A percentile compares a stretch with the other conserved stretches of the same genome.
Evolutionary conservation across 2,113 vertebrate genomes (phyloP).

Genomic region (Cheilinus undulatus): DNA sequence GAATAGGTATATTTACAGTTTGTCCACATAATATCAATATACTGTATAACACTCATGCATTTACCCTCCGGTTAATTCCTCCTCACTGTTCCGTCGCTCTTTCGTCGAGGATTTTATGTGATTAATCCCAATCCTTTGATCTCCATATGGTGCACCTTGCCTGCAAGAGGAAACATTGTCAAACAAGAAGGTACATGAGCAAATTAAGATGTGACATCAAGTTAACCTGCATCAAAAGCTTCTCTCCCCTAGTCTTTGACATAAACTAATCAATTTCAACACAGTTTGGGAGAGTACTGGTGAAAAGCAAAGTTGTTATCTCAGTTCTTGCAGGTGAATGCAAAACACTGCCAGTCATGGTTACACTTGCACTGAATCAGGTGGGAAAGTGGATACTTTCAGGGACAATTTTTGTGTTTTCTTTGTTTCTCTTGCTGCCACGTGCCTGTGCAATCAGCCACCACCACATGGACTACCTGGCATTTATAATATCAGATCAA

Average conservation of each 20-base stretch:
- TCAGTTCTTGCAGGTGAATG: background rate
- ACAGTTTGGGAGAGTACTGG: background rate
- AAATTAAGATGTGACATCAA: conserved; percentile 26
- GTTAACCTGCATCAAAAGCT: background rate
- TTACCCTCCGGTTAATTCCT: conserved; percentile 29
- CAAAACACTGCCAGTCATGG: background rate
- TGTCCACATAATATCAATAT: background rate
- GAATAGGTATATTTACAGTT: background rate
- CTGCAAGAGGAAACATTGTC: conserved; percentile 40
- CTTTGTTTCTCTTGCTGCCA: background rate
- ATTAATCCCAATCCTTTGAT: conserved; percentile 72
- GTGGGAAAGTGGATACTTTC: conserved; percentile 26
- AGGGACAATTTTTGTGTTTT: conserved; percentile 16
- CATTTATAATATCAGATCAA: conserved; percentile 27
- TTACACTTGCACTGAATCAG: conserved; percentile 29
- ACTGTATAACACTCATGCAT: background rate
- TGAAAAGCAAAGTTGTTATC: background rate
- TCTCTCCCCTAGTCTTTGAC: background rate
- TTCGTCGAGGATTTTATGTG: conserved; percentile 62
- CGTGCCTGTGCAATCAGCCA: conserved; percentile 1
- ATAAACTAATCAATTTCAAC: background rate
- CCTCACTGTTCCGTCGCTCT: conserved; percentile 25
- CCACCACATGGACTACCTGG: conserved; percentile 8
- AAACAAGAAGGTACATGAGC: conserved; percentile 23
- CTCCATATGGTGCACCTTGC: conserved; percentile 71